phyloP scores from a whole-genome alignment of 1,140 invertebrate species.

The Aphis gossypii region DNA sequence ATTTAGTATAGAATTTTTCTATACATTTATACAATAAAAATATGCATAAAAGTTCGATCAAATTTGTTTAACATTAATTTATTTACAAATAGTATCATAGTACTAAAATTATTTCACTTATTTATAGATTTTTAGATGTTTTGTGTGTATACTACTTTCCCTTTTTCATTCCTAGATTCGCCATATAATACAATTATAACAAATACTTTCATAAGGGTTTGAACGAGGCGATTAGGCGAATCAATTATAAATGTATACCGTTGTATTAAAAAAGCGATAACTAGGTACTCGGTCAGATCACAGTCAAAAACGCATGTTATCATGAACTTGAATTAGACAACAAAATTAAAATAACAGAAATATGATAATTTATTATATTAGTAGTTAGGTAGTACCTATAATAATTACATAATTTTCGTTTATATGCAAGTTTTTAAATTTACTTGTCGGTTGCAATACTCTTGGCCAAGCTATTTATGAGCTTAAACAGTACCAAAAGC shows the following conservation, averaged over 20 bases:
- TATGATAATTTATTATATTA: not conserved
- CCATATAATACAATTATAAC: too few species aligned
- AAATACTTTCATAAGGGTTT: not conserved
- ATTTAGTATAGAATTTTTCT: too few species aligned
- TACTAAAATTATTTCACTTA: not conserved
- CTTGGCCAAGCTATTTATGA: not conserved
- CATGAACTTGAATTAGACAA: not conserved
- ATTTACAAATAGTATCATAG: not conserved
- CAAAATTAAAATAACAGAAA: not conserved
- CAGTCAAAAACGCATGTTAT: not conserved
- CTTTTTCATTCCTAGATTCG: too few species aligned
- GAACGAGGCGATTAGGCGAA: not conserved
- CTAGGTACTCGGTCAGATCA: not conserved
- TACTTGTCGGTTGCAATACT: conserved; percentile 5
- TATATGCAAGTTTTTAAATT: not conserved
- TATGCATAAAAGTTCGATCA: not conserved
- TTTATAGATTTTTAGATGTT: too few species aligned
- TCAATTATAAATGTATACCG: not conserved
- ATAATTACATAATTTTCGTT: too few species aligned
- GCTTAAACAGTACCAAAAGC: not conserved
- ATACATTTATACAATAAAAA: not conserved
- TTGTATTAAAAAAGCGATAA: not conserved
- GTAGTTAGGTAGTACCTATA: not conserved
- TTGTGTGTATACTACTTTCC: too few species aligned
- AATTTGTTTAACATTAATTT: not conserved